Percentiles rank a stretch among this genome's conserved stretches.
Conservation (phyloP, 2,113 vertebrate genomes). For the Psittacus erithacus region DNA sequence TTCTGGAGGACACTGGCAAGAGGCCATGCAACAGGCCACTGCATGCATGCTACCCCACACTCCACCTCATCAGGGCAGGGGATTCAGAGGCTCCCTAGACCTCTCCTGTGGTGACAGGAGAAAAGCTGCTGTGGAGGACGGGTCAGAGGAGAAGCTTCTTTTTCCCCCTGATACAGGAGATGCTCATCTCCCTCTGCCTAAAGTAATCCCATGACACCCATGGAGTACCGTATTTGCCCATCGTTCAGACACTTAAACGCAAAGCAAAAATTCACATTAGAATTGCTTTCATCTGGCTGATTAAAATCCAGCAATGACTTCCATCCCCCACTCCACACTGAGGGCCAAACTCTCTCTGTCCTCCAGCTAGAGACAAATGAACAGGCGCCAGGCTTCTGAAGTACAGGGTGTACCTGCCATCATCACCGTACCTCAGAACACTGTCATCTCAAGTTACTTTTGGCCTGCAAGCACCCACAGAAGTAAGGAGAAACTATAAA, state of each 20-base stretch:
- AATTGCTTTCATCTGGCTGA: not conserved
- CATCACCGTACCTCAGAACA: not conserved
- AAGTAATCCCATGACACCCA: not conserved
- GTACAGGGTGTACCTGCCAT: not conserved
- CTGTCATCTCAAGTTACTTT: not conserved
- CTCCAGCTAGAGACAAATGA: not conserved
- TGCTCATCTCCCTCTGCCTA: not conserved
- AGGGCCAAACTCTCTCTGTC: not conserved
- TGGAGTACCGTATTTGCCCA: not conserved
- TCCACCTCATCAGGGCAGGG: not conserved
- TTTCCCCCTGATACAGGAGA: not conserved
- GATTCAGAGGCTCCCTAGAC: not conserved
- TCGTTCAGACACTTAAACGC: not conserved
- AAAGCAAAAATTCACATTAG: not conserved
- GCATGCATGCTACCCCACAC: not conserved
- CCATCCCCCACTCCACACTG: not conserved
- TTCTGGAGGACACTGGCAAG: not conserved
- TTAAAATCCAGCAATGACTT: not conserved
- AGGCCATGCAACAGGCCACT: not conserved
- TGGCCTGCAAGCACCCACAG: not conserved
- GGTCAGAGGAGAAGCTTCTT: not conserved
- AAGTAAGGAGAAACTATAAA: not conserved
- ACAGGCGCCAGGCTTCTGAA: not conserved
- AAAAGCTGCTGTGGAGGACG: not conserved
- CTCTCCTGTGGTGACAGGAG: not conserved